phyloP scores from a whole-genome alignment of 2,888 invertebrate species.

The Nemurella pictetii region DNA sequence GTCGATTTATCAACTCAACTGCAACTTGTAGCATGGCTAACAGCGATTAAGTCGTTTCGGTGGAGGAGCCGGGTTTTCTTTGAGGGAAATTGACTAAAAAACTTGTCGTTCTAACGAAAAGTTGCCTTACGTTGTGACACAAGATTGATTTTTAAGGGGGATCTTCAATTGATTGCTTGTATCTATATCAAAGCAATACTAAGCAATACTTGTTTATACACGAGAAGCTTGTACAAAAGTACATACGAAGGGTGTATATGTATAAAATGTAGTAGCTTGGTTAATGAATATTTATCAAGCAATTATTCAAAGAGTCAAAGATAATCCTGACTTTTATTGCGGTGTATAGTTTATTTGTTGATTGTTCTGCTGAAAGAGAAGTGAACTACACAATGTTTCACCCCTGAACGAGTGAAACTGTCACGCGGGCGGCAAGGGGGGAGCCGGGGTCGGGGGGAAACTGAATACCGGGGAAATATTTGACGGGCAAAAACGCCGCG shows the following conservation, averaged over 20 bases:
- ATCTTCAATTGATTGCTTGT: neutral
- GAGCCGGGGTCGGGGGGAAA: neutral
- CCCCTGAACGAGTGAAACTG: neutral
- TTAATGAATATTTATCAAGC: slow-evolving; percentile 15
- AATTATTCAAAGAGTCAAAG: slow-evolving; percentile 16
- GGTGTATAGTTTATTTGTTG: neutral
- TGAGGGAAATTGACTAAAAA: no score
- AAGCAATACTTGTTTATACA: neutral
- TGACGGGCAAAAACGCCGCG: neutral
- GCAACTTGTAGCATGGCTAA: no score
- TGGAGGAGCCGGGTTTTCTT: no score
- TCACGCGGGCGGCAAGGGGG: neutral
- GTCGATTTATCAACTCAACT: no score
- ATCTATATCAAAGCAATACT: neutral
- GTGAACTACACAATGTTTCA: slow-evolving; percentile 4
- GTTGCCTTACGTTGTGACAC: no score
- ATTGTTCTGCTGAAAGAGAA: neutral
- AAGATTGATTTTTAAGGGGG: no score
- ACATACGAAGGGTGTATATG: neutral
- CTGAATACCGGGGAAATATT: neutral
- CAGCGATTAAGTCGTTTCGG: no score
- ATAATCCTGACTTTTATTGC: slow-evolving; percentile 5
- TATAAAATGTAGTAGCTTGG: neutral
- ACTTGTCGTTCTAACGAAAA: no score
- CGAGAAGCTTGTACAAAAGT: neutral